Base-by-base conservation (phyloP, 2,888 invertebrate genomes). In the Thymelicus lineola region DNA sequence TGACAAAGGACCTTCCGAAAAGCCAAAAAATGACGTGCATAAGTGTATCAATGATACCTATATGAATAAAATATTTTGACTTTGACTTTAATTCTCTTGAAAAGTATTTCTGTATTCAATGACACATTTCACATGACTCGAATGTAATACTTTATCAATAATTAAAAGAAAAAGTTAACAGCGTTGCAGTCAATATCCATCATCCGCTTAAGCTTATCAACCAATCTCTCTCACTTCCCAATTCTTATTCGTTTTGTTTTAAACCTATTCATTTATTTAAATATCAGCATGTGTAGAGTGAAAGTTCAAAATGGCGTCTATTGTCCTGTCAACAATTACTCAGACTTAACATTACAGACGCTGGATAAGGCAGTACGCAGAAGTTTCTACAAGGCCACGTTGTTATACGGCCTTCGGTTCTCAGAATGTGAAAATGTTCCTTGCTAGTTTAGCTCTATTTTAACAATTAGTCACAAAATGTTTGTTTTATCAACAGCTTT, bases 321-420 rank as follows among this genome's bases (percentile, higher is more conserved):
- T 78, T 81, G 79, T 79, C 74, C 70, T 66, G 70, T 71, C 76
- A 74, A 74, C 79, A 76, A 79, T 83, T 78, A 77, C 68, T 75
- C 68, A 71, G 71, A 48, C 64, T 61, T 48, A 57, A 64, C 45
- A 68, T 70, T 72, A 68, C 57, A 42, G 53, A 48, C 58, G 36
- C 73, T 75, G 74, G 73, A 73, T 76, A 76, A 75, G 73, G 72
- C 63, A 75, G 73, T 76, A 76, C 68, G 73, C 75, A 77, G 79
- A 80, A 80, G 80, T 81, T 79, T 79, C 79, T 78, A 76, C 76
- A 77, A 77, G 76, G 76, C 75, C 68, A 71, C 71, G 66, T 66
- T 55, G 66, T 66, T 55, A 42, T 45, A 61, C 15, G 70, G 58
- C 72, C 77, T 77, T 76, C 75, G 65, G 76, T 77, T 75, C 71